Evolutionary conservation across 2,797 vertebrate genomes (phyloP), one percentile per base, ranked within the genome.

Genomic region (Brachyrhaphis roseni): DNA sequence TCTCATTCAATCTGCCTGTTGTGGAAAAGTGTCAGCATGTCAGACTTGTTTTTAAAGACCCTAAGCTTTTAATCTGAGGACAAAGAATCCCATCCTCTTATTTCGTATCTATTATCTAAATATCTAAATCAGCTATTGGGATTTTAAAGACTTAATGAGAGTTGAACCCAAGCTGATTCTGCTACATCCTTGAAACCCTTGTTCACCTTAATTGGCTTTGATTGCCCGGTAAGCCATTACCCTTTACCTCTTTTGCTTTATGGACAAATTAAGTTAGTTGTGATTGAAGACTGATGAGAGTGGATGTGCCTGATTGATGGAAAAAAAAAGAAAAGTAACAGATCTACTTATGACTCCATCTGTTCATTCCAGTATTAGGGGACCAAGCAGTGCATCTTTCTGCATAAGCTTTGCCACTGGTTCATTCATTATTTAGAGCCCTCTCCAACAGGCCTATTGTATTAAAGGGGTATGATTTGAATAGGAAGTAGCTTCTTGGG

Each of bases 351-450:
- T 93, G 83, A 89, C 87, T 91, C 82, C 82, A 80, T 90, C 86
- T 87, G 84, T 90, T 91, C 83, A 82, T 83, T 87, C 84, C 84
- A 81, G 88, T 84, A 87, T 93, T 92, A 88, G 88, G 87, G 87
- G 80, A 92, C 80, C 79, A 85, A 87, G 86, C 89, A 85, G 82
- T 87, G 90, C 87, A 89, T 94, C 94, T 93, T 91, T 91, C 92
- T 87, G 93, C 92, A 93, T 93, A 94, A 93, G 81, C 91, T 92
- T 88, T 92, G 90, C 91, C 88, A 90, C 80, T 81, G 83, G 84
- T 92, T 94, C 92, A 93, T 95, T 94, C 88, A 95, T 94, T 94
- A 95, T 95, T 95, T 93, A 94, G 89, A 91, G 79, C 78, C 86
- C 83, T 92, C 89, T 92, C 90, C 72, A 87, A 86, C 75, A 83